Evolutionary conservation across 2,888 invertebrate genomes (phyloP).

Genomic region (Nomada hirtipes): DNA sequence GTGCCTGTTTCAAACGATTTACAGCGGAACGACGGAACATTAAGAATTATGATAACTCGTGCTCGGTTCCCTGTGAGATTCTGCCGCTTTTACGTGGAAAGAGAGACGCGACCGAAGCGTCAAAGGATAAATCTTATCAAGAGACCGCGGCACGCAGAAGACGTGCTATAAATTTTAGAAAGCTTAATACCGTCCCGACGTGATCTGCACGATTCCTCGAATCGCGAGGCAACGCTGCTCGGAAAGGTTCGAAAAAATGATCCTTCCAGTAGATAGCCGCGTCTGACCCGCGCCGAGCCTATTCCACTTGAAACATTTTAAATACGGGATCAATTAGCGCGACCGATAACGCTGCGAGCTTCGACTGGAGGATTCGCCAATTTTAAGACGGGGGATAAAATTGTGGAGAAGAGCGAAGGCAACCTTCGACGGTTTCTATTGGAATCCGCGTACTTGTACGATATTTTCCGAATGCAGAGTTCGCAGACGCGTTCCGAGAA

Average conservation of each 20-base stretch:
- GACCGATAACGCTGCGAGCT: too few species aligned
- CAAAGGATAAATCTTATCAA: constrained; percentile 37
- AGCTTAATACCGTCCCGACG: constrained; percentile 29
- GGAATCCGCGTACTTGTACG: neutral
- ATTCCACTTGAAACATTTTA: neutral
- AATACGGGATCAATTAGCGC: too few species aligned
- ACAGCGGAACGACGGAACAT: neutral
- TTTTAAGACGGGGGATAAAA: neutral
- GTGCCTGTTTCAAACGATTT: neutral
- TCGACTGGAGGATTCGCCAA: too few species aligned
- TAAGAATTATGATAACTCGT: neutral
- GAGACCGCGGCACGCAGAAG: constrained; percentile 6
- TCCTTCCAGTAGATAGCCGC: neutral
- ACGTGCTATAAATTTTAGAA: constrained; percentile 38
- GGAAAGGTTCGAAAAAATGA: neutral
- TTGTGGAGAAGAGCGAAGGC: neutral
- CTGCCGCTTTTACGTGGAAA: neutral
- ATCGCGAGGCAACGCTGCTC: too few species aligned
- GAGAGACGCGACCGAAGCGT: constrained; percentile 6
- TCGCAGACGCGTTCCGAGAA: constrained; percentile 26
- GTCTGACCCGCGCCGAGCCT: neutral
- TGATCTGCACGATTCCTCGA: neutral
- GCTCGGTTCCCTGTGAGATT: neutral
- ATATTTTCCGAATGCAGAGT: constrained; percentile 15
- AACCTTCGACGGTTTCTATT: neutral